These are phyloP conservation scores for Tribolium madens DNA, from an alignment of 1,140 invertebrate genomes.

Conservation along the genomic window DNA sequence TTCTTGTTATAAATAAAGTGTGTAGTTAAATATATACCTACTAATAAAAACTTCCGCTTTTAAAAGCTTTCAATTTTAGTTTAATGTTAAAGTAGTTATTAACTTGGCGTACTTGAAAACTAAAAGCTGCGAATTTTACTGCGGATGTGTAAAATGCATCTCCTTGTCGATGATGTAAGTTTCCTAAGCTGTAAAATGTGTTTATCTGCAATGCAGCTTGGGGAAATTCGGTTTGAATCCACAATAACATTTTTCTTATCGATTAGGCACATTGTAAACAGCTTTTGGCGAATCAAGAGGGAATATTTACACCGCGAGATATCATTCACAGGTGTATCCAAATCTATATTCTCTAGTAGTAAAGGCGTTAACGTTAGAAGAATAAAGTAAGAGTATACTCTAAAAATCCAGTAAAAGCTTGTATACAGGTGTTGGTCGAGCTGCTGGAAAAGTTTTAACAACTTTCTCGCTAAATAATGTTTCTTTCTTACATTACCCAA, in stretches of 20 bases:
- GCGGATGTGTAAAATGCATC: neutral
- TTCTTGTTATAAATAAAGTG: neutral
- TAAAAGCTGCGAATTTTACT: conserved; percentile 4
- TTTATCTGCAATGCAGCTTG: conserved; percentile 43
- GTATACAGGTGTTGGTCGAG: conserved; percentile 31
- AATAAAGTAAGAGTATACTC: conserved; percentile 12
- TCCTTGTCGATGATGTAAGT: conserved; percentile 4
- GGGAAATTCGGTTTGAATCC: neutral
- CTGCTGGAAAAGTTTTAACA: conserved; percentile 36
- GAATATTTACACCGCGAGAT: conserved; percentile 32
- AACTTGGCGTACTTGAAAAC: neutral
- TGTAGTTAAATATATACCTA: neutral
- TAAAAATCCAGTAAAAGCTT: conserved; percentile 39
- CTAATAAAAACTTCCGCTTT: neutral
- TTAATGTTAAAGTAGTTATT: neutral
- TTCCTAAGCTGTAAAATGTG: conserved; percentile 13
- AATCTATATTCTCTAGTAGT: conserved; percentile 17
- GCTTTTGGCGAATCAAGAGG: neutral
- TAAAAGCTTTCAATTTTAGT: neutral
- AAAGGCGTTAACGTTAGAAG: conserved; percentile 33
- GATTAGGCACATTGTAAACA: conserved; percentile 40
- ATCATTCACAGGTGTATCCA: conserved; percentile 37
- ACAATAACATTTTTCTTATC: conserved; percentile 46
- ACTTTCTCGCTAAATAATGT: conserved; percentile 18
- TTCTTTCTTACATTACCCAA: neutral